Conservation (phyloP, 2,797 vertebrate genomes). For the Etheostoma nigrum region DNA sequence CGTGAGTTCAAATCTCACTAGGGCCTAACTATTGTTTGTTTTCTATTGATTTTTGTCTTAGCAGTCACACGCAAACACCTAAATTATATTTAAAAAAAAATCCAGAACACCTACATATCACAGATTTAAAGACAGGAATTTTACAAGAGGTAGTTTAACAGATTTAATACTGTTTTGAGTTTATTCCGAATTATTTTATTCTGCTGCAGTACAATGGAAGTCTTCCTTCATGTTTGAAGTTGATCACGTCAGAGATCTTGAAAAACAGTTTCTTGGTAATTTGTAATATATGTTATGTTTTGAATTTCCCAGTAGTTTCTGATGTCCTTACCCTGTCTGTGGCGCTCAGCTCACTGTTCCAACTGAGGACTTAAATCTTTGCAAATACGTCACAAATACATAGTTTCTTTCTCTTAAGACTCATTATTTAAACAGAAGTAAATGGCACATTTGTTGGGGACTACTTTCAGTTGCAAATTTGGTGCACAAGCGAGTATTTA, state of each 20-base stretch:
- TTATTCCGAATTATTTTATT: background rate
- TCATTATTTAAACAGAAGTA: background rate
- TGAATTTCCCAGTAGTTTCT: background rate
- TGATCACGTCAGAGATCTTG: background rate
- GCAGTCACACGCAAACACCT: background rate
- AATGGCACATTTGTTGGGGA: background rate
- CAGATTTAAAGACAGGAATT: too few relatives aligned
- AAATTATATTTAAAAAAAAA: background rate
- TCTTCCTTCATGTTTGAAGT: background rate
- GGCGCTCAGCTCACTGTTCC: background rate
- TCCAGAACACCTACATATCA: rapidly evolving
- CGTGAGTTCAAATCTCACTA: conserved; percentile 64
- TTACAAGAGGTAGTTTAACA: background rate
- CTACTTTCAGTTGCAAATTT: background rate
- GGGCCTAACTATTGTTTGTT: conserved; percentile 2
- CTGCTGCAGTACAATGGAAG: background rate
- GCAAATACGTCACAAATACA: background rate
- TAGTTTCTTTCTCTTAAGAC: background rate
- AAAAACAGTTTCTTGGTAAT: background rate
- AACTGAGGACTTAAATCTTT: background rate
- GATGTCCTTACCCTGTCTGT: background rate
- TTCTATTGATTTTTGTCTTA: too few relatives aligned
- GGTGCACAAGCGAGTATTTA: too few relatives aligned
- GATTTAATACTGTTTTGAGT: background rate
- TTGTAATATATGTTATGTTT: background rate